These are phyloP conservation scores for Amblyraja radiata DNA, from an alignment of 2,797 vertebrate species.

Conservation along the genomic window DNA sequence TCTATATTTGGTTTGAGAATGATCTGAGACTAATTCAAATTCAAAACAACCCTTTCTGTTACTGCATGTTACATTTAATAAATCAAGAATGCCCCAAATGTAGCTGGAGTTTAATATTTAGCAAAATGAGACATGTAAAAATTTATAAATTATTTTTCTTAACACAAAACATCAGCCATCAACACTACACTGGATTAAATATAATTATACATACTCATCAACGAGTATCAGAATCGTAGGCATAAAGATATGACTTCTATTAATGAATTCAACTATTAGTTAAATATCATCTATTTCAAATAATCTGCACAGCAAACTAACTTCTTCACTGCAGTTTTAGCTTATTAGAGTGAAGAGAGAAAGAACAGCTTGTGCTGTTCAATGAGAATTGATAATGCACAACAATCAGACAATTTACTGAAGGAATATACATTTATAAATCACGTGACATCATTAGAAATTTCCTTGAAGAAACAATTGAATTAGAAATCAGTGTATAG, in stretches of 20 bases:
- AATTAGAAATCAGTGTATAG: neutral
- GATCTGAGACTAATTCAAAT: neutral
- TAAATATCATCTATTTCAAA: neutral
- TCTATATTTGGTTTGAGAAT: neutral
- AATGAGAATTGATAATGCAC: slow-evolving; percentile 7
- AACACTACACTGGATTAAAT: neutral
- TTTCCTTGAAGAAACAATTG: neutral
- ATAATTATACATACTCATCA: neutral
- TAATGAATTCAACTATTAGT: neutral
- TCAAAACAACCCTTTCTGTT: neutral
- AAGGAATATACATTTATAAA: neutral
- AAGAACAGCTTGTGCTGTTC: neutral
- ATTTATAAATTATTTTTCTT: neutral
- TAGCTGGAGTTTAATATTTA: neutral
- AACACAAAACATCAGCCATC: neutral
- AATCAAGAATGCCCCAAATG: neutral
- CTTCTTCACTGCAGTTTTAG: neutral
- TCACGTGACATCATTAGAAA: neutral
- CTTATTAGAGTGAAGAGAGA: no score
- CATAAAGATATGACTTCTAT: neutral
- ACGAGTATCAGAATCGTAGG: neutral
- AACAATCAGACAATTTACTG: neutral
- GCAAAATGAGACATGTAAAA: neutral
- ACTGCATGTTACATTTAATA: neutral
- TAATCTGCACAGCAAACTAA: neutral